Evolutionary conservation across 2,888 invertebrate genomes (phyloP), one percentile per base, ranked within the genome.

Genomic region (Rhingia rostrata): DNA sequence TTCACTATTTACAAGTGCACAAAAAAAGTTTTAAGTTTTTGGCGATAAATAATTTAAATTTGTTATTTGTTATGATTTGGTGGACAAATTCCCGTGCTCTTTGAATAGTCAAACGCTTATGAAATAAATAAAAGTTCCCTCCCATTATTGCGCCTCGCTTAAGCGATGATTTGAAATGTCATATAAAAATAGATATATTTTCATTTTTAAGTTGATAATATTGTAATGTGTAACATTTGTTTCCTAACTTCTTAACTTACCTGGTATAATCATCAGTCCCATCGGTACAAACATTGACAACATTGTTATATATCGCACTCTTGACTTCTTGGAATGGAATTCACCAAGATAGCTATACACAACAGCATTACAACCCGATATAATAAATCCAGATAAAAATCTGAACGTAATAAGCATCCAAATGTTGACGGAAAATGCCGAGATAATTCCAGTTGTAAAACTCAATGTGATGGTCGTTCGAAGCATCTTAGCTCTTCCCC

Each of bases 401-500:
- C 94, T 90, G 66, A 94, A 92, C 0, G 93, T 86, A 0, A 93
- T 90, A 45, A 94, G 92, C 5, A 93, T 91, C 39, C 91, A 89
- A 70, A 93, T 92, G 41, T 92, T 92, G 0, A 93, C 93, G 0
- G 94, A 92, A 87, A 93, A 93, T 87, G 93, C 94, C 61, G 93
- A 92, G 56, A 92, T 87, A 0, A 93, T 88, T 0, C 93, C 92
- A 61, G 94, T 90, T 7, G 93, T 49, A 4, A 92, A 92, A 12
- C 94, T 93, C 0, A 92, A 75, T 6, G 92, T 87, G 90, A 93
- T 92, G 0, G 92, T 91, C 67, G 91, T 88, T 86, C 93, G 90
- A 90, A 93, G 90, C 10, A 94, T 92, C 6, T 92, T 93, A 32
- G 93, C 92, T 6, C 96, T 92, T 0, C 96, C 96, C 39, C 93